A percentile compares a stretch with the other conserved stretches of the same genome.
Conservation (phyloP, 2,797 vertebrate genomes). For the Scolopax bukidnonensis region DNA sequence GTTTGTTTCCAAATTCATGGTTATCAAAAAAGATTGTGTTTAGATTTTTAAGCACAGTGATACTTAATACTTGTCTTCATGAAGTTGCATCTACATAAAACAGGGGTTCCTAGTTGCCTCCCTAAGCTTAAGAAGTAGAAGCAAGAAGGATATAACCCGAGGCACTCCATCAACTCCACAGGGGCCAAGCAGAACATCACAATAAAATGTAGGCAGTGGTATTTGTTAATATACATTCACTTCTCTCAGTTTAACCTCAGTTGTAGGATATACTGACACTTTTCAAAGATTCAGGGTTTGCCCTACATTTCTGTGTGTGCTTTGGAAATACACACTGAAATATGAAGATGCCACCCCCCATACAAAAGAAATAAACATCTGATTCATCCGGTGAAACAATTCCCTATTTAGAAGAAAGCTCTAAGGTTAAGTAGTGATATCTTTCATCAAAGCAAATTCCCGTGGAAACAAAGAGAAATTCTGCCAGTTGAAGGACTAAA, state of each 20-base stretch:
- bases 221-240: not conserved
- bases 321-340: not conserved
- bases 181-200: not conserved
- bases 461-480: not conserved
- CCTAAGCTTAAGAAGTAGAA: not conserved
- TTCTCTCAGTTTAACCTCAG: not conserved
- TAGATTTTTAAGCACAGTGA: not conserved
- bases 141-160: not conserved
- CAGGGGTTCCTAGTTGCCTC: not conserved
- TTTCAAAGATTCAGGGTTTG: not conserved
- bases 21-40: not conserved
- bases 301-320: not conserved
- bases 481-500: not conserved
- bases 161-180: not conserved
- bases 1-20: not conserved
- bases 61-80: not conserved
- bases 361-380: not conserved
- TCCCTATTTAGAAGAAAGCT: not conserved
- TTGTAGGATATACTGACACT: not conserved
- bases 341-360: not conserved
- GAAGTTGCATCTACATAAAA: not conserved
- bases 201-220: not conserved
- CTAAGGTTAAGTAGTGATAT: not conserved
- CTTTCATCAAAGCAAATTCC: not conserved
- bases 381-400: not conserved